Base-by-base conservation (phyloP, 2,797 vertebrate species). In the Microctenopoma steveboyesi region DNA sequence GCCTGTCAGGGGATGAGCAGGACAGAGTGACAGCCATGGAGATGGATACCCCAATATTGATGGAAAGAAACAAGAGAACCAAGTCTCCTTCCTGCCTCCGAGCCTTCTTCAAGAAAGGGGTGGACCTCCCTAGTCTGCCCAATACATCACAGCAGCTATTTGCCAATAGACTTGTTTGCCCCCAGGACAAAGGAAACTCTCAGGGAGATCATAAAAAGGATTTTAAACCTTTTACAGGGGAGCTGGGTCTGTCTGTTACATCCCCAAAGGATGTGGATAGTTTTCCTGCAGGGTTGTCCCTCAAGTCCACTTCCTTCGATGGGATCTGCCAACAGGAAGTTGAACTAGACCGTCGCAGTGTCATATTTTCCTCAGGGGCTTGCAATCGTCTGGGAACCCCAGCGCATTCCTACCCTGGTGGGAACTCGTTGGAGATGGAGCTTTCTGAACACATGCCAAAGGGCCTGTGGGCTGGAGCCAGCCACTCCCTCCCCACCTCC, bases 121-220 rank as follows among this genome's bases (percentile, higher is more conserved):
- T 50, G 43, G 96, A 96, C 85, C 87, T 94, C 81, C 89, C 95
- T 81, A 94, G 94, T 87, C 90, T 95, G 82, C 94, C 95, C 85
- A 93, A 93, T 80, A 92, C 96, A 74, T 95, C 97, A 86, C 97
- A 96, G 87, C 96, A 97, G 93, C 95, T 96, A 92, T 95, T 96
- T 80, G 86, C 95, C 92, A 96, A 95, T 94, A 92, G 86, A 95
- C 93, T 96, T 67, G 89, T 94, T 81, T 96, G 95, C 91, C 92
- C 95, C 94, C 95, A 96, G 86, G 96, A 97, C 92, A 97, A 96
- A 93, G 95, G 93, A 91, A 94, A 95, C 95, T 95, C 97, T 98
- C 98, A 98, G 97, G 97, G 95, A 97, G 97, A 98, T 95, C 96
- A 96, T 92, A 96, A 95, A 95, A 96, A 95, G 92, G 96, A 98